Percentiles rank a stretch among this genome's conserved stretches.
Conservation (phyloP, 1,140 invertebrate genomes). For the Pogonognathellus flavescens region DNA sequence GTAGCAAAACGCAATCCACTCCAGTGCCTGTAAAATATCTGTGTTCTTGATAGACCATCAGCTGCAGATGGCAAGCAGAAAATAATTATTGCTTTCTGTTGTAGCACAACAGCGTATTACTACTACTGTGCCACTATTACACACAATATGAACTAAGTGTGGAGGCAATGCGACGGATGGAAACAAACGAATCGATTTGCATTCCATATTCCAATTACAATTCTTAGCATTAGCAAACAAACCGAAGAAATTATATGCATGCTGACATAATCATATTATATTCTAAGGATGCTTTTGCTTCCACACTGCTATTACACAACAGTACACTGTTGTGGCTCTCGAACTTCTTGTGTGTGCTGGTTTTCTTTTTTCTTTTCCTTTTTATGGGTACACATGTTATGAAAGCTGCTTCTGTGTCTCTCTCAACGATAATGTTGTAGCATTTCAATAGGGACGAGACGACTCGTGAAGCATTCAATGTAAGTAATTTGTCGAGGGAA, state of each 20-base stretch:
- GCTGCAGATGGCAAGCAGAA: constrained; percentile 60
- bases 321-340: too few relatives aligned
- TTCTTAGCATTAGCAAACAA: constrained; percentile 30
- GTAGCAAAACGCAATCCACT: constrained; percentile 38
- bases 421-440: too few relatives aligned
- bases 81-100: constrained; percentile 58
- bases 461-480: too few relatives aligned
- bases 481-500: too few relatives aligned
- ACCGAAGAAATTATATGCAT: constrained; percentile 24
- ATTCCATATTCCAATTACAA: constrained; percentile 53
- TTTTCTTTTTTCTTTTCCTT: too few relatives aligned
- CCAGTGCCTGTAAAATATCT: constrained; percentile 17
- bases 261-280: not conserved
- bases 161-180: constrained; percentile 15
- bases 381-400: too few relatives aligned
- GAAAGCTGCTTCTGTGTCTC: too few relatives aligned
- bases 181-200: constrained; percentile 19
- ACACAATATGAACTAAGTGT: not conserved
- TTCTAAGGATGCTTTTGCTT: not conserved
- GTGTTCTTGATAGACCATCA: constrained; percentile 62
- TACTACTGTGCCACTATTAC: not conserved
- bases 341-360: too few relatives aligned
- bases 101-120: not conserved
- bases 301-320: not conserved
- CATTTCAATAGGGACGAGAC: too few relatives aligned